A percentile compares a stretch with the other conserved stretches of the same genome.
phyloP scores from a whole-genome alignment of 2,888 invertebrate genomes.

The Pollenia angustigena region DNA sequence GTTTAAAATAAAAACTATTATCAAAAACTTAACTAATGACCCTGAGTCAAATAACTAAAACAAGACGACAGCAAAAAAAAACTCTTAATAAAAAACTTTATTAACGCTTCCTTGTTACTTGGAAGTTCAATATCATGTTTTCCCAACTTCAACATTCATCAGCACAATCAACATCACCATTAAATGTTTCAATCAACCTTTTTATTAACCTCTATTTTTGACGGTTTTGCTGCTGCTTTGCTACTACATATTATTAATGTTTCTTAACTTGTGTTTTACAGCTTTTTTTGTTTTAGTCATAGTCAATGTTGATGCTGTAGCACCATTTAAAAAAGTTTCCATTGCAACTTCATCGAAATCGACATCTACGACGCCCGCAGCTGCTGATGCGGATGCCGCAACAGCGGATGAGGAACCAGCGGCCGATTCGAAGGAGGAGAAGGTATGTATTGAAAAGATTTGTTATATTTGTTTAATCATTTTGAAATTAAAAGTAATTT shows the following conservation, averaged over 20 bases:
- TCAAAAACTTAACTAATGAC: conserved; percentile 16
- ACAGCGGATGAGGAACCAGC: conserved; percentile 66
- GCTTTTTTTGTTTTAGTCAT: conserved; percentile 85
- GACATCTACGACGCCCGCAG: conserved; percentile 84
- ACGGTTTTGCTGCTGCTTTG: conserved; percentile 34
- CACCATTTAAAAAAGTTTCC: conserved; percentile 87
- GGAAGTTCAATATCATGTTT: conserved; percentile 66
- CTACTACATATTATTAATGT: conserved; percentile 27
- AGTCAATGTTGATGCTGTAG: conserved; percentile 84
- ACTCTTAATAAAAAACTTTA: conserved; percentile 50
- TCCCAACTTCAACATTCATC: conserved; percentile 16
- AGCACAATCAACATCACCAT: not conserved
- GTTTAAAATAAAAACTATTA: not conserved
- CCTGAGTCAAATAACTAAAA: conserved; percentile 31
- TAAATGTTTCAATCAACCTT: conserved; percentile 27
- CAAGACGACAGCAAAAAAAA: conserved; percentile 11
- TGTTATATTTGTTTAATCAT: not conserved
- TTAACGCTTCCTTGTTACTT: too few relatives aligned
- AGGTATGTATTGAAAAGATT: conserved; percentile 72
- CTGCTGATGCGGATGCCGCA: conserved; percentile 61
- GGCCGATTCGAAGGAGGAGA: conserved; percentile 76
- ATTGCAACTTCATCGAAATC: conserved; percentile 79
- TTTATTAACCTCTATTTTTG: conserved; percentile 39
- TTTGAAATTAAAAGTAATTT: conserved; percentile 62
- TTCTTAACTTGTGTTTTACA: conserved; percentile 76